Conservation (phyloP, 2,113 vertebrate species). For the Eudorcas thomsonii region DNA sequence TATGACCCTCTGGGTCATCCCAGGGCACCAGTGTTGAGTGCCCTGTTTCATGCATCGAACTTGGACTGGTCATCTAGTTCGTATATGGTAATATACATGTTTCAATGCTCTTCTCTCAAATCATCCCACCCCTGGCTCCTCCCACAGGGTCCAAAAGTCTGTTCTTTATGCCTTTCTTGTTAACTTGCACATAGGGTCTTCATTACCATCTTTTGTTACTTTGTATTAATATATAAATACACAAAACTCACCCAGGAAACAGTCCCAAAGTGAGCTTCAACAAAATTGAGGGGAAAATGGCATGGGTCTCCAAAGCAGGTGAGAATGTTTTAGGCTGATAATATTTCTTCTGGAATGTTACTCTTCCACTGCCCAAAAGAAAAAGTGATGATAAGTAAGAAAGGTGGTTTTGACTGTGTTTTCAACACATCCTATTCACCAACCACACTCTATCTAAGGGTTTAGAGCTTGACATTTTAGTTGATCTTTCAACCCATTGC, state of each 20-base stretch:
- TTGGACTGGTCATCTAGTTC: background rate
- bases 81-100: background rate
- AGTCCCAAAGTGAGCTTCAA: background rate
- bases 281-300: background rate
- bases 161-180: background rate
- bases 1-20: background rate
- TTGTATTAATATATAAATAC: background rate
- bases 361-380: background rate
- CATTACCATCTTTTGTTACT: background rate
- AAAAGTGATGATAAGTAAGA: background rate
- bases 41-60: background rate
- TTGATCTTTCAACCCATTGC: background rate
- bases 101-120: background rate
- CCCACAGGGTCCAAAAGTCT: background rate
- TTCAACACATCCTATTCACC: background rate
- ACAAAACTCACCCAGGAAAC: background rate
- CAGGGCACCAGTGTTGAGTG: background rate
- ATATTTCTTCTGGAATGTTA: background rate
- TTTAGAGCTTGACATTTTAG: background rate
- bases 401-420: background rate
- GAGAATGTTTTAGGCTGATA: background rate
- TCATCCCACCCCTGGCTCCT: background rate
- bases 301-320: background rate
- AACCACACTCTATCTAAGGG: background rate
- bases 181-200: fast-evolving